These are phyloP conservation scores for Octopus bimaculoides DNA, from an alignment of 1,140 invertebrate species.

Conservation along the genomic window DNA sequence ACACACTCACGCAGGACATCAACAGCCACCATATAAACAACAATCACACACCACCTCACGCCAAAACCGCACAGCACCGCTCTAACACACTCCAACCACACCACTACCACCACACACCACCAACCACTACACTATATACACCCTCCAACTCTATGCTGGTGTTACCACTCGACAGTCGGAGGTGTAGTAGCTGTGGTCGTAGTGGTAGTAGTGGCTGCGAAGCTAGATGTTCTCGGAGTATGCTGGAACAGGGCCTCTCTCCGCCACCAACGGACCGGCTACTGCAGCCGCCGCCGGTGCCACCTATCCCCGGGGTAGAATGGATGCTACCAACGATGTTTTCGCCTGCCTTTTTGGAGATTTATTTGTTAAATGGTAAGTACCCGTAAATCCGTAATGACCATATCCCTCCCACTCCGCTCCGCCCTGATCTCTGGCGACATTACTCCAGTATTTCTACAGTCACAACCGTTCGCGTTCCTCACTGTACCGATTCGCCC, in stretches of 20 bases:
- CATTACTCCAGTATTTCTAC: no score
- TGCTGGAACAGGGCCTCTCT: conserved; percentile 25
- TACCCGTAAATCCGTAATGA: conserved; percentile 3
- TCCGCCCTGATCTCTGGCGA: no score
- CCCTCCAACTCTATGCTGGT: conserved; percentile 10
- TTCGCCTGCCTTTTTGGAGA: conserved; percentile 53
- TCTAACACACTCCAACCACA: no score
- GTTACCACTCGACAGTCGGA: conserved; percentile 12
- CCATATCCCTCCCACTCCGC: no score
- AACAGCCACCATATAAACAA: no score
- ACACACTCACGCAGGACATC: no score
- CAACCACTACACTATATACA: not conserved
- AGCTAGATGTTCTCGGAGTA: conserved; percentile 40
- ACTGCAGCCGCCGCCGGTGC: conserved; percentile 23
- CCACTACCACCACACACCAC: no score
- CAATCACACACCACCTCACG: no score
- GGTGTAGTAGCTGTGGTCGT: conserved; percentile 11
- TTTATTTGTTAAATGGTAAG: conserved; percentile 52
- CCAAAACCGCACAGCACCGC: no score
- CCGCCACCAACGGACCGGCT: conserved; percentile 20
- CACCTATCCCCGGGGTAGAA: conserved; percentile 34
- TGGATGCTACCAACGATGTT: conserved; percentile 49
- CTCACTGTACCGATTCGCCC: no score
- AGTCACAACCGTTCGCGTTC: no score
- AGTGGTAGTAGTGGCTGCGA: conserved; percentile 3